phyloP scores from a whole-genome alignment of 92 coral and sea anemone genomes.

The Epizoanthus ramosus region DNA sequence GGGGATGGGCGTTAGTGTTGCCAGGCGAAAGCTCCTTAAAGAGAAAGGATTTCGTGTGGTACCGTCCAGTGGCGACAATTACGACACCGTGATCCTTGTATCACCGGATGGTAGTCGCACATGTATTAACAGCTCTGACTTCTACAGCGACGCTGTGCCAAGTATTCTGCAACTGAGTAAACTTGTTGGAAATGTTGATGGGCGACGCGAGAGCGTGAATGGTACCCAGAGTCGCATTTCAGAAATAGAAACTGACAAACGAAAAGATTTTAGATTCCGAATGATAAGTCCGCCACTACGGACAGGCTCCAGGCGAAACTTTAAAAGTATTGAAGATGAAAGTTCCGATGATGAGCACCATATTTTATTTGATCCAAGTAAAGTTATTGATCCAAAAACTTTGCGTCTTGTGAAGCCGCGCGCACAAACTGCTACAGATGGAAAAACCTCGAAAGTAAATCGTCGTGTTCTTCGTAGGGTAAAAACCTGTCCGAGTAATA shows the following conservation, averaged over 20 bases:
- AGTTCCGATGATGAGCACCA: slow-evolving; percentile 46
- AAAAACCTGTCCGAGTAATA: slow-evolving; percentile 24
- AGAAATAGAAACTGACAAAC: slow-evolving; percentile 30
- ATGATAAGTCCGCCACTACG: slow-evolving; percentile 72
- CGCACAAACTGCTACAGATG: background rate
- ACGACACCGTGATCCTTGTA: slow-evolving; percentile 51
- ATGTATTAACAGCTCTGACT: slow-evolving; percentile 61
- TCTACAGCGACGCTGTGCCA: slow-evolving; percentile 66
- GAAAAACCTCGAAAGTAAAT: background rate
- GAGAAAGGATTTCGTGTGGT: slow-evolving; percentile 74
- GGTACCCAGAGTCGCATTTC: background rate
- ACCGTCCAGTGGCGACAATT: slow-evolving; percentile 53
- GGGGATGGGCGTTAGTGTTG: slow-evolving; percentile 72
- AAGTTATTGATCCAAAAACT: slow-evolving; percentile 13
- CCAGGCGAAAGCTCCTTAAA: slow-evolving; percentile 71
- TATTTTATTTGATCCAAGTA: slow-evolving; percentile 34
- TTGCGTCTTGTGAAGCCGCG: background rate
- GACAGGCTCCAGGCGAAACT: slow-evolving; percentile 76
- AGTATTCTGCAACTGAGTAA: slow-evolving; percentile 55
- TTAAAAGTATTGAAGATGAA: slow-evolving; percentile 64
- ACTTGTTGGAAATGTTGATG: background rate
- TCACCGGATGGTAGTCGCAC: slow-evolving; percentile 66
- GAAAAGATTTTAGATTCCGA: slow-evolving; percentile 57
- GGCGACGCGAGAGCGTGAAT: slow-evolving; percentile 16
- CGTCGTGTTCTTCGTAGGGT: background rate